Evolutionary conservation across 2,888 invertebrate species (phyloP), one percentile per base, ranked within the genome.

Genomic region (Neoscelio sp.): DNA sequence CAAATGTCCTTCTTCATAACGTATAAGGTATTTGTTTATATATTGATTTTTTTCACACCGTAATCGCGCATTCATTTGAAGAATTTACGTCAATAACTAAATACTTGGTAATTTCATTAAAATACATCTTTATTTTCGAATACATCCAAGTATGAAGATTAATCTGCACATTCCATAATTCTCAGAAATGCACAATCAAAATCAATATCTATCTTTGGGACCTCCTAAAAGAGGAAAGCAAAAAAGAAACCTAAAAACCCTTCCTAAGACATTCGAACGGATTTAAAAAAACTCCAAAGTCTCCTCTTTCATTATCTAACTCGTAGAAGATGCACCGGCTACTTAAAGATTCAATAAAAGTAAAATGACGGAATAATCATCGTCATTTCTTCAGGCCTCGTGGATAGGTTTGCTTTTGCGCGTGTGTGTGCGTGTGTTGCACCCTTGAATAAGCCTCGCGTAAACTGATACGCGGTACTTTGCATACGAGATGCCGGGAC

Each of bases 391-490:
- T 60, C 38, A 50, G 65, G 15, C 17, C 48, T 20, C 10, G 28
- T 35, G 40, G 54, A 65, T 65, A n/a, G 20, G 64, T 54, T 28
- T 54, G 46, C 30, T 20, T 1, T 4, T 17, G 20, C 13, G 38
- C 48, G 6, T 15, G 33, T 33, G 26, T 28, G 35, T 44, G 42
- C 60, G 68, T 68, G 70, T 8, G 68, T 77, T 17, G 70, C 70
- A 80, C 78, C 71, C 75, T 73, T 48, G 80, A 76, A 71, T 78
- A 78, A 64, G 64, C 75, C 58, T 67, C 48, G 70, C 52, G 78
- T 78, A 78, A 75, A 35, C 83, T 78, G 87, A 87, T 87, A 87
- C 85, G 85, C 84, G 85, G 86, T 86, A 86, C 83, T 84, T 74
- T 76, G 82, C 80, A 81, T 83, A 82, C 83, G 83, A 85, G 85